These are phyloP conservation scores for Wiebesia pumilae DNA, from an alignment of 1,140 invertebrate genomes.

Conservation along the genomic window DNA sequence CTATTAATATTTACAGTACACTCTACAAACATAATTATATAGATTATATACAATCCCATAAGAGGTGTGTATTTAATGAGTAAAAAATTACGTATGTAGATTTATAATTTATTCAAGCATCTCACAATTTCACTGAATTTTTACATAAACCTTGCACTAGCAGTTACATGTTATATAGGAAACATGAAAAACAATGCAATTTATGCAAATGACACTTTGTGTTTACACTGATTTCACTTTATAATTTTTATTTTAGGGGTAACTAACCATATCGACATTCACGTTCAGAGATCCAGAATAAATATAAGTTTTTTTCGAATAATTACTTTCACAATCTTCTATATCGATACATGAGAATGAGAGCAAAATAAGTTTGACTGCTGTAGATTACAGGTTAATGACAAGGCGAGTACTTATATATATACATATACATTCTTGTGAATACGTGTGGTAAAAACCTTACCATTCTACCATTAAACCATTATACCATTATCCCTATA, in stretches of 20 bases:
- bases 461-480: no score
- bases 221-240: neutral
- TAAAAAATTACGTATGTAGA: neutral
- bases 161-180: neutral
- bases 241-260: neutral
- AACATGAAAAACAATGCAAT: neutral
- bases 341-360: neutral
- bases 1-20: neutral
- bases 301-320: neutral
- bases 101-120: neutral
- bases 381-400: slow-evolving; percentile 26
- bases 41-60: neutral
- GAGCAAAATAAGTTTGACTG: neutral
- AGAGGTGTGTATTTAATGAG: neutral
- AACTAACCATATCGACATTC: slow-evolving; percentile 56
- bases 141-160: neutral
- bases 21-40: neutral
- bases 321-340: neutral
- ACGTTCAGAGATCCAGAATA: slow-evolving; percentile 13
- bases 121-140: neutral
- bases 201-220: neutral
- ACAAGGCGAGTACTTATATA: neutral
- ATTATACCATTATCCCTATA: neutral
- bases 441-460: neutral
- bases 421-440: neutral